phyloP scores from a whole-genome alignment of 2,113 vertebrate genomes.

The Coryphaenoides rupestris region DNA sequence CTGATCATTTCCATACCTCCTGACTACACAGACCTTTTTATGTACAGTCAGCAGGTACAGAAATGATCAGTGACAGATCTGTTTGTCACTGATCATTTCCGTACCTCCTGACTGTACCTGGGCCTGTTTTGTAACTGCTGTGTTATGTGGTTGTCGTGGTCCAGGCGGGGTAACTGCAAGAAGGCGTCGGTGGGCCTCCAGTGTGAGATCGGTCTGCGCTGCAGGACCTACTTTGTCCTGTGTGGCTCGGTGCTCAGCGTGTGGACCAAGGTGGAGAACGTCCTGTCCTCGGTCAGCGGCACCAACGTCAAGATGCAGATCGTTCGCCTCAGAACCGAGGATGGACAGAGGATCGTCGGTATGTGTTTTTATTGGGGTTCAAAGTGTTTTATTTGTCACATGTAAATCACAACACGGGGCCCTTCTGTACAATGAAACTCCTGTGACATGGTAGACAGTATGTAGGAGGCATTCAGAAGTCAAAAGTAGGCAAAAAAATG shows the following conservation, averaged over 20 bases:
- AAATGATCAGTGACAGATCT: too few relatives aligned
- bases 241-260: constrained; percentile 96
- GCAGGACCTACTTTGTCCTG: constrained; percentile 88
- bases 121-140: background rate
- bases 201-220: constrained; percentile 93
- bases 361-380: constrained; percentile 36
- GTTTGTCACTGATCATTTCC: too few relatives aligned
- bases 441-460: too few relatives aligned
- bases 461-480: too few relatives aligned
- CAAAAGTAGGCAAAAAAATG: too few relatives aligned
- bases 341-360: constrained; percentile 97
- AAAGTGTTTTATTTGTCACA: too few relatives aligned
- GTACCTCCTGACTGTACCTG: too few relatives aligned
- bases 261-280: constrained; percentile 96
- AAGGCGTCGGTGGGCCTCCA: constrained; percentile 90
- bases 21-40: too few relatives aligned
- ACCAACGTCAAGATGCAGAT: constrained; percentile 98
- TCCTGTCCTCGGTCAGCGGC: constrained; percentile 91
- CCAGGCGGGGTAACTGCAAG: constrained; percentile 97
- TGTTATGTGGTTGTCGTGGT: background rate
- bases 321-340: constrained; percentile 91
- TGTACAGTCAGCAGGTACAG: too few relatives aligned
- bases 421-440: too few relatives aligned
- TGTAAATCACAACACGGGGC: too few relatives aligned
- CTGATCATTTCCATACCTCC: too few relatives aligned